Evolutionary conservation across 2,113 vertebrate species (phyloP), one percentile per base, ranked within the genome.

Genomic region (Dasyprocta punctata): DNA sequence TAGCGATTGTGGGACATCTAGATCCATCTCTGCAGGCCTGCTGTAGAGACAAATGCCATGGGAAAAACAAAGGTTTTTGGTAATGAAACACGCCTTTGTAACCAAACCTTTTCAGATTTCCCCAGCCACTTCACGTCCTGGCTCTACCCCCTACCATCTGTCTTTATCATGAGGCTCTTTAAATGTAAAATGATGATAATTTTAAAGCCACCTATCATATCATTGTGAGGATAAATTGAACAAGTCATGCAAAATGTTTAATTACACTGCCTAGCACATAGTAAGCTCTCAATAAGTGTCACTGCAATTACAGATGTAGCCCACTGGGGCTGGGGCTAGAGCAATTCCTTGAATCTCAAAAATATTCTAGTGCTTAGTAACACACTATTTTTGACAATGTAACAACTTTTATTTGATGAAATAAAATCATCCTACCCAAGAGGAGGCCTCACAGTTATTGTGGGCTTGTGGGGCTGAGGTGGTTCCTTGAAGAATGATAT

Each of bases 191-290:
- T 24, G 67, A 41, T 30, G 28, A 77, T 91, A 65, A 96, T 73
- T n/a, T n/a, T 91, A 89, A 87, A 94, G 30, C 86, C 78, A 73
- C 71, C 67, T 60, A 91, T 61, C 41, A 52, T 89, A 65, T 58
- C 47, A 96, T 54, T 65, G 83, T 86, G 60, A 87, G 17, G 54
- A 52, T 87, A 73, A 84, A 49, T 89, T 56, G 85, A 93, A 89
- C 36, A 92, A 93, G 67, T 36, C n/a, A 78, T 13, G 61, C 33
- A 67, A 80, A 93, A 49, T 80, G 26, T 38, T 91, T 83, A 54
- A 77, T 58, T 52, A 73, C 52, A 89, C 65, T 89, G 38, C 63
- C 63, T 84, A 84, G 44, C 75, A 83, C 7, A 54, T 54, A 89
- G 67, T 61, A 96, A 82, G 44, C 22, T 38, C 83, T 92, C 61